Percentiles rank a stretch among this genome's conserved stretches.
Evolutionary conservation across 2,113 vertebrate genomes (phyloP).

Genomic region (Macquaria ambigua): DNA sequence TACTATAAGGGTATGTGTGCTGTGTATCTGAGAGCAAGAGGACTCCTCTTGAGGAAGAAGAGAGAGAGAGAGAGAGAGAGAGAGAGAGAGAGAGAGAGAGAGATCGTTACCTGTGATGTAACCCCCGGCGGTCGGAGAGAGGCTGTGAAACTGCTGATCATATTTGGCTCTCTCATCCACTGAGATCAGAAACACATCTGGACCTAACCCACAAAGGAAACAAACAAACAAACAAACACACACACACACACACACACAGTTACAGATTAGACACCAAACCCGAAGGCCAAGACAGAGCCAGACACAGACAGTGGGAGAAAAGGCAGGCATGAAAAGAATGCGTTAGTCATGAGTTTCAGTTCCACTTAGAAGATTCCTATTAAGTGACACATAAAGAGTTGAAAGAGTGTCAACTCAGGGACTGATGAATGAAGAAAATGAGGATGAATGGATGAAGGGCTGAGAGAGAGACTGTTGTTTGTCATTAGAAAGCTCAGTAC

Average conservation of each 20-base stretch:
- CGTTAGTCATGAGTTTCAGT: conserved; percentile 60
- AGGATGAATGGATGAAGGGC: neutral
- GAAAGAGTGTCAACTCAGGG: neutral
- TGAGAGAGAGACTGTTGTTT: neutral
- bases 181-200: conserved; percentile 96
- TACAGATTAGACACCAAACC: neutral
- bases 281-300: conserved; percentile 1
- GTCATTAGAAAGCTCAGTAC: neutral
- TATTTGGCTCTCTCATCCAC: conserved; percentile 97
- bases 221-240: neutral
- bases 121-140: conserved; percentile 92
- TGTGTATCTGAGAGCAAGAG: too few species aligned
- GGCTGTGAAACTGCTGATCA: conserved; percentile 98
- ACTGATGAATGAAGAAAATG: neutral
- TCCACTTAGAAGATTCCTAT: conserved; percentile 39
- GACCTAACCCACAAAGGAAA: conserved; percentile 77
- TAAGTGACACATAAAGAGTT: neutral
- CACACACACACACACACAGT: conserved; percentile 23
- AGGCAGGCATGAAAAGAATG: conserved; percentile 52
- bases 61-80: neutral
- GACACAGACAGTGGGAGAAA: conserved; percentile 8
- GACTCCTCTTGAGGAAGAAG: too few species aligned
- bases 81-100: neutral
- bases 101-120: conserved; percentile 92
- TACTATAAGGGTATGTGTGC: neutral